phyloP scores from a whole-genome alignment of 2,113 vertebrate species.

The Todiramphus saurophagus region DNA sequence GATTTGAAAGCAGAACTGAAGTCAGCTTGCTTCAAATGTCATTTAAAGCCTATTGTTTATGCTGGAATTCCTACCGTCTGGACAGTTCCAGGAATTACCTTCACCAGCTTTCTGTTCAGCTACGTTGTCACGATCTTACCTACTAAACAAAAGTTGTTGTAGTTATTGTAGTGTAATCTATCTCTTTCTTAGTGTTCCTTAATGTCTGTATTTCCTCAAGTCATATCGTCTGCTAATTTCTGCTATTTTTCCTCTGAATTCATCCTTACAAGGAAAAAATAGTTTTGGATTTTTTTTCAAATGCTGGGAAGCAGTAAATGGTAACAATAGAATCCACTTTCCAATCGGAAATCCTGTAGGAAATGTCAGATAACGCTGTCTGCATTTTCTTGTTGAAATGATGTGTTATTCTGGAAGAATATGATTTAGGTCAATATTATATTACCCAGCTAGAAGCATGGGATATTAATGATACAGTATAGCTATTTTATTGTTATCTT shows the following conservation, averaged over 20 bases:
- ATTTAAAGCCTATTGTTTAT: neutral
- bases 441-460: neutral
- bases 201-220: neutral
- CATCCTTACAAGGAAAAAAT: neutral
- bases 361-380: neutral
- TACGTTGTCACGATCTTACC: neutral
- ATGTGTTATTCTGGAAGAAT: neutral
- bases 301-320: neutral
- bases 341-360: neutral
- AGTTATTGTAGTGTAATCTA: neutral
- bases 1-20: neutral
- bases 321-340: neutral
- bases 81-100: neutral
- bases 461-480: neutral
- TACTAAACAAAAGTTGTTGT: neutral
- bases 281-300: neutral
- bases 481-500: constrained; percentile 12
- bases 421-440: neutral
- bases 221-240: neutral
- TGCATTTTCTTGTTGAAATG: neutral
- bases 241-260: neutral
- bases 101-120: neutral
- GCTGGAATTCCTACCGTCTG: neutral
- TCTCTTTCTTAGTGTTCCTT: neutral
- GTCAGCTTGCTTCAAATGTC: neutral